Evolutionary conservation across 2,888 invertebrate species (phyloP).

Genomic region (Noctua janthe): DNA sequence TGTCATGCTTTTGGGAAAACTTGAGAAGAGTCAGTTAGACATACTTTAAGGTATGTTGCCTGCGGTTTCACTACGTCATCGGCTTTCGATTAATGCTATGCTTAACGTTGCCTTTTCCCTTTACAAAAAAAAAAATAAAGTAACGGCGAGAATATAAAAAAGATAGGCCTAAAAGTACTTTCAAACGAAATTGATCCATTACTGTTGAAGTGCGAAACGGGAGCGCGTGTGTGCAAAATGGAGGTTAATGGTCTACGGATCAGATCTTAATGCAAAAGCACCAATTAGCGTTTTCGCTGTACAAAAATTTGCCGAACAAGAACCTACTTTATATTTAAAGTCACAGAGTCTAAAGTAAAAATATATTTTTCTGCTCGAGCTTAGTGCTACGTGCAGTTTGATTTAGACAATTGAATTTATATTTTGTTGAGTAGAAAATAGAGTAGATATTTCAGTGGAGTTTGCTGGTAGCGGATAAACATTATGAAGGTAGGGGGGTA

Average conservation of each 20-base stretch:
- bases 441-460: conserved; percentile 53
- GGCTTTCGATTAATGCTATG: not conserved
- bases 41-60: not conserved
- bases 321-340: conserved; percentile 19
- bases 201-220: conserved; percentile 61
- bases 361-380: not conserved
- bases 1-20: too few species aligned
- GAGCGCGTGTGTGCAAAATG: conserved; percentile 69
- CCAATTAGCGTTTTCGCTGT: conserved; percentile 71
- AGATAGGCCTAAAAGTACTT: conserved; percentile 52
- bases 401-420: conserved; percentile 32
- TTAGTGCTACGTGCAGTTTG: conserved; percentile 45
- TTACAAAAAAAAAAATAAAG: conserved; percentile 42
- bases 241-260: conserved; percentile 74
- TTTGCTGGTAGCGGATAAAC: conserved; percentile 58
- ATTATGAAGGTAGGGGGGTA: conserved; percentile 66
- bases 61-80: not conserved
- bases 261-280: conserved; percentile 74
- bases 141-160: conserved; percentile 45
- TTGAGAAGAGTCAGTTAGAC: not conserved
- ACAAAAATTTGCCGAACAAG: conserved; percentile 33
- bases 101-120: conserved; percentile 6
- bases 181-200: conserved; percentile 66
- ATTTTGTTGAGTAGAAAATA: conserved; percentile 5
- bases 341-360: conserved; percentile 19